phyloP scores from a whole-genome alignment of 1,140 invertebrate genomes.

The Drosophila suzukii region DNA sequence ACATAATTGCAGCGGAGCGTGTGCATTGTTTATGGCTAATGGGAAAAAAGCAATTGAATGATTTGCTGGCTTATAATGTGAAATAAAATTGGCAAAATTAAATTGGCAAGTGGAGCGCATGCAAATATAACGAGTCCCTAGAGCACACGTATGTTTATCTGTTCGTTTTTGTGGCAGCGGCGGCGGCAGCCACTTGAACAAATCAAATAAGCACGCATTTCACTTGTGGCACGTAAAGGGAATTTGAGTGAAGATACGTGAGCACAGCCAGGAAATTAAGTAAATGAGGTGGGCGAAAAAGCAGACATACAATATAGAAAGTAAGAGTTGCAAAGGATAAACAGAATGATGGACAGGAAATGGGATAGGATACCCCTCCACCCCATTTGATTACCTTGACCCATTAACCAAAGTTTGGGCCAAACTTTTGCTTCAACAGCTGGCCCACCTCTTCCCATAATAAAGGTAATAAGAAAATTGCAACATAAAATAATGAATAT shows the following conservation, averaged over 20 bases:
- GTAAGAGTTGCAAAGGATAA: not conserved
- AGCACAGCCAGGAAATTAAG: slow-evolving; percentile 31
- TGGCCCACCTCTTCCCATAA: slow-evolving; percentile 14
- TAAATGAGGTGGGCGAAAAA: slow-evolving; percentile 25
- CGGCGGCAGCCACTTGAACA: slow-evolving; percentile 21
- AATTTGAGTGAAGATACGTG: slow-evolving; percentile 43
- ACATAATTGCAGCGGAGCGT: slow-evolving; percentile 54
- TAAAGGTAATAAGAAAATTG: slow-evolving; percentile 31
- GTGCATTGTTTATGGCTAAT: slow-evolving; percentile 46
- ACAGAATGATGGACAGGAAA: slow-evolving; percentile 13
- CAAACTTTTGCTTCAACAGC: slow-evolving; percentile 17
- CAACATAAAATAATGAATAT: slow-evolving; percentile 72
- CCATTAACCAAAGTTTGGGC: slow-evolving; percentile 20
- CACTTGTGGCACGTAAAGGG: slow-evolving; percentile 40
- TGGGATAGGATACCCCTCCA: not conserved
- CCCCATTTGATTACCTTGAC: slow-evolving; percentile 2
- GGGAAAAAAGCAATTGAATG: slow-evolving; percentile 25
- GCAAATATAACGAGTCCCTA: slow-evolving; percentile 36
- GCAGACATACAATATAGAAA: not conserved
- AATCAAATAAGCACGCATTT: slow-evolving; percentile 64
- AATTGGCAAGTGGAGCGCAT: slow-evolving; percentile 9
- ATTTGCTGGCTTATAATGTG: slow-evolving; percentile 26
- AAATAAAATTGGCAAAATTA: slow-evolving; percentile 21
- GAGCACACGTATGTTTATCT: slow-evolving; percentile 32
- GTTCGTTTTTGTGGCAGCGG: not conserved